These are phyloP conservation scores for Bathynomus jamesi DNA, from an alignment of 1,140 invertebrate species.

Conservation along the genomic window DNA sequence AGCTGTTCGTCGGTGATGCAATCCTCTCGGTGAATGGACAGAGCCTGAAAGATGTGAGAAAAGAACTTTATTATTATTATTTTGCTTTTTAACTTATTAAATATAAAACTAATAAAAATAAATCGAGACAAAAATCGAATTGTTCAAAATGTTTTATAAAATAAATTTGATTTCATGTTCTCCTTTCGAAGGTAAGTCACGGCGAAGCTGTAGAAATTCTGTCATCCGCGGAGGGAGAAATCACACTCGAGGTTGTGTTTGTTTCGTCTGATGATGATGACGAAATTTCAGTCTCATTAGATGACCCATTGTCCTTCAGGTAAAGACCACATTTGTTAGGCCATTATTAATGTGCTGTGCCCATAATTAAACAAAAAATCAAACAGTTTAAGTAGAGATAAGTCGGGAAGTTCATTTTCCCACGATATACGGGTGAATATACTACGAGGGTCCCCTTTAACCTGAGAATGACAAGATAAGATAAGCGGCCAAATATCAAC, in stretches of 20 bases:
- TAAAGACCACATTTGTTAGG: too few relatives aligned
- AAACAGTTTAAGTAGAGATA: too few relatives aligned
- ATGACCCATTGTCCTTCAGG: conserved; percentile 32
- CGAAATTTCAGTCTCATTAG: conserved; percentile 29
- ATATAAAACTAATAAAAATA: not conserved
- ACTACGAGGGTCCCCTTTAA: too few relatives aligned
- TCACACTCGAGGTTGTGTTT: conserved; percentile 62
- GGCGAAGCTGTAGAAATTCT: conserved; percentile 64
- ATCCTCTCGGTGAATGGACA: conserved; percentile 69
- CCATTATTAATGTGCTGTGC: too few relatives aligned
- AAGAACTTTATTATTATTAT: not conserved
- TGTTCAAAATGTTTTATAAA: not conserved
- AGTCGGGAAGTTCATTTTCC: too few relatives aligned
- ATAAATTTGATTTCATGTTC: not conserved
- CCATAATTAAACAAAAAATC: too few relatives aligned
- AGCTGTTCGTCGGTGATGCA: conserved; percentile 72
- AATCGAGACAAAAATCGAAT: conserved; percentile 12
- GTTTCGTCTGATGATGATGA: conserved; percentile 59
- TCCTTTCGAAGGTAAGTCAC: conserved; percentile 52
- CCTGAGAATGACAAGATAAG: too few relatives aligned
- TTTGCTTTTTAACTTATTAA: not conserved
- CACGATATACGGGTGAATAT: too few relatives aligned
- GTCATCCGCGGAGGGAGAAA: conserved; percentile 59
- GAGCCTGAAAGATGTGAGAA: conserved; percentile 56
- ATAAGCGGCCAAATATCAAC: too few relatives aligned